Evolutionary conservation across 2,113 vertebrate genomes (phyloP), one percentile per base, ranked within the genome.

Genomic region (Aythya baeri): DNA sequence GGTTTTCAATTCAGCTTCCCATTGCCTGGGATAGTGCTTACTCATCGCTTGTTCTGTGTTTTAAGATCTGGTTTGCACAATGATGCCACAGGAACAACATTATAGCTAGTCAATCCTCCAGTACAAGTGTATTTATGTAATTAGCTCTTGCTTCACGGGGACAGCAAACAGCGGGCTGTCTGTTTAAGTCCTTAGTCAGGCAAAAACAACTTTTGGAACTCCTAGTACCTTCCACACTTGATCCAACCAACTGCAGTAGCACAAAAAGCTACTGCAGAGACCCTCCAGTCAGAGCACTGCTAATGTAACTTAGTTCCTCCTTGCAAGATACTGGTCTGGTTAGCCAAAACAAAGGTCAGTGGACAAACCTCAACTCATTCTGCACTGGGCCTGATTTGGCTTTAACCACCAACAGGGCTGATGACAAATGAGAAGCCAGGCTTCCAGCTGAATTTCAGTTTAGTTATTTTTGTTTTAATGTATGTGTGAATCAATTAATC

Each of bases 401-500:
- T 90, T 76, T 73, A 91, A 95, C 95, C 95, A 97, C 93, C 96
- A 98, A 94, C 96, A 98, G 97, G 93, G 96, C 98, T 98, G 98
- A 98, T 98, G 98, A 98, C 97, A 98, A 98, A 99, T 97, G 97
- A 98, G 97, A 98, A 98, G 97, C 97, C 97, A 98, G 89, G 97
- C 98, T 97, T 99, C 98, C 98, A 98, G 98, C 97, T 98, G 98
- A 98, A 98, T 99, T 99, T 98, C 98, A 98, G 98, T 98, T 98
- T 97, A 98, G 98, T 99, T 99, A 99, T 99, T 99, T 99, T 98
- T 99, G 98, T 98, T 99, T 99, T 99, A 99, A 99, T 99, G 98
- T 99, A 99, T 98, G 98, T 99, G 98, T 98, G 98, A 99, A 99
- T 99, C 98, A 99, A 99, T 99, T 99, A 99, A 99, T 99, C 98